Evolutionary conservation across 2,888 invertebrate species (phyloP).

Genomic region (Acrocera orbiculus): DNA sequence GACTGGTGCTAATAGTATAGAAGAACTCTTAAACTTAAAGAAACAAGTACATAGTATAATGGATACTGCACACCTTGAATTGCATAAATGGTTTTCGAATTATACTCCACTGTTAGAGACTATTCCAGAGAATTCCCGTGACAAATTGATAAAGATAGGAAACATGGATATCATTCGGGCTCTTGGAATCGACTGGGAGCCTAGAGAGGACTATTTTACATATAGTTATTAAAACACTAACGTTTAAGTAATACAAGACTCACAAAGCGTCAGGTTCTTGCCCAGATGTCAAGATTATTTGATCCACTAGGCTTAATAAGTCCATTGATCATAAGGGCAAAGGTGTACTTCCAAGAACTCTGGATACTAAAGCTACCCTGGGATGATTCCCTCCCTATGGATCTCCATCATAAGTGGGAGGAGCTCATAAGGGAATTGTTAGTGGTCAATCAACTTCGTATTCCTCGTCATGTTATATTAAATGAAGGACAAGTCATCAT

Average conservation of each 20-base stretch:
- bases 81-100: background rate
- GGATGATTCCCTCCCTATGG: background rate
- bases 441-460: background rate
- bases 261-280: too few species aligned
- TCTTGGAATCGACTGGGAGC: too few species aligned
- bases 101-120: background rate
- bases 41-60: background rate
- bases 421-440: background rate
- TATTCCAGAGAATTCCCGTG: background rate
- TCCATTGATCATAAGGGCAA: background rate
- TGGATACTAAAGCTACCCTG: background rate
- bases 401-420: background rate
- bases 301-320: slow-evolving; percentile 5
- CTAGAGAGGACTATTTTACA: too few species aligned
- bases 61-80: background rate
- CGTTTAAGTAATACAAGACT: too few species aligned
- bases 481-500: too few species aligned
- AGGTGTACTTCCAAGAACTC: background rate
- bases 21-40: background rate
- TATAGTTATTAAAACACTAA: background rate
- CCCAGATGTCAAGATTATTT: too few species aligned
- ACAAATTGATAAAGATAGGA: too few species aligned
- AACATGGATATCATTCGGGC: too few species aligned
- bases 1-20: background rate
- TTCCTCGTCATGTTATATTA: too few species aligned